Percentiles rank a stretch among this genome's conserved stretches.
phyloP scores from a whole-genome alignment of 2,888 invertebrate species.

The Ashinkailepas kermadecensis region DNA sequence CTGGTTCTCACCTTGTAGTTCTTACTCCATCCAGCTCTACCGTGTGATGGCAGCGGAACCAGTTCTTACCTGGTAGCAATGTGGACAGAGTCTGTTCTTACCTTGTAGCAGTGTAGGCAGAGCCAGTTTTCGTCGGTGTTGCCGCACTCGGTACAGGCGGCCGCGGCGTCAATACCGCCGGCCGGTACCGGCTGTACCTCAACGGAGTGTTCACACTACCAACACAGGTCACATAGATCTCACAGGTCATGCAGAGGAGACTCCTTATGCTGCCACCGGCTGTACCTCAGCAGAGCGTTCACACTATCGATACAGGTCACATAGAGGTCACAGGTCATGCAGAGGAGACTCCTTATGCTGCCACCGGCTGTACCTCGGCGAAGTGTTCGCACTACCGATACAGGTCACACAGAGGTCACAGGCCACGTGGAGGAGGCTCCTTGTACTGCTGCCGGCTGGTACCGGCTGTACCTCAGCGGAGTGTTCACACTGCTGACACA shows the following conservation, averaged over 20 bases:
- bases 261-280: slow-evolving; percentile 44
- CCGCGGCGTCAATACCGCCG: slow-evolving; percentile 38
- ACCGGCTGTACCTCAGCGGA: slow-evolving; percentile 47
- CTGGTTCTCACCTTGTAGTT: too few species aligned
- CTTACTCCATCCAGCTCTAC: too few species aligned
- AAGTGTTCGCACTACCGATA: too few species aligned
- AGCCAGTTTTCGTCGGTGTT: slow-evolving; percentile 66
- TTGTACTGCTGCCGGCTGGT: slow-evolving; percentile 47
- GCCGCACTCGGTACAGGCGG: slow-evolving; percentile 54
- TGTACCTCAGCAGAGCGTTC: slow-evolving; percentile 41
- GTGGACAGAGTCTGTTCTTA: slow-evolving; percentile 35
- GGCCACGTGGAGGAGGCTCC: too few species aligned
- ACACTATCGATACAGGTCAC: background rate
- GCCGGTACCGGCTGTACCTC: slow-evolving; percentile 51
- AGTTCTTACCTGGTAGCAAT: too few species aligned
- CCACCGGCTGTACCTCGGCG: too few species aligned
- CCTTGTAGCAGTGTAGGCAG: slow-evolving; percentile 59
- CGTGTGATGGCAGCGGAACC: too few species aligned
- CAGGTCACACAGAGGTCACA: too few species aligned
- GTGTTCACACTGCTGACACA: background rate
- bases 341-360: too few species aligned
- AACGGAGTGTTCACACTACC: background rate
- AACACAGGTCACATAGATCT: background rate
- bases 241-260: background rate
- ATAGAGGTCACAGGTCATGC: background rate